Conservation (phyloP, 1,140 invertebrate genomes). For the Melitaea cinxia region DNA sequence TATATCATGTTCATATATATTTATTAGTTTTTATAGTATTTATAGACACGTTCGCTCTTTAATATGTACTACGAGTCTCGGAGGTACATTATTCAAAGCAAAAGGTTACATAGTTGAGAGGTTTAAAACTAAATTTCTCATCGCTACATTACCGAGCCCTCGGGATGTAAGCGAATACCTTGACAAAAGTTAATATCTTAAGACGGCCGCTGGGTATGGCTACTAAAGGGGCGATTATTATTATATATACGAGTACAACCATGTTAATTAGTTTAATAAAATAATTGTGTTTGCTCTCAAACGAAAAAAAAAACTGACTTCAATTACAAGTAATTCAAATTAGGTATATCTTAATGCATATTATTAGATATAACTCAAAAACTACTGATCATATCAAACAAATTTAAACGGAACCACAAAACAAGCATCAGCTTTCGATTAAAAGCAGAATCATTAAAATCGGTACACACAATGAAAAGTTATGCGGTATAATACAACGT, state of each 20-base stretch:
- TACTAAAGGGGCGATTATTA: slow-evolving; percentile 35
- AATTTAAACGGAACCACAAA: too few relatives aligned
- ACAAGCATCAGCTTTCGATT: too few relatives aligned
- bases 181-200: slow-evolving; percentile 68
- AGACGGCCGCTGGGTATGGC: slow-evolving; percentile 44
- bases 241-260: not conserved
- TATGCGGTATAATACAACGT: too few relatives aligned
- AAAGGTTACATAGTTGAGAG: slow-evolving; percentile 49
- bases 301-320: too few relatives aligned
- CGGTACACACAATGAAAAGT: too few relatives aligned
- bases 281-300: too few relatives aligned
- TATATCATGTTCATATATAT: not conserved
- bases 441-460: too few relatives aligned
- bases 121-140: slow-evolving; percentile 58
- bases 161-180: slow-evolving; percentile 64
- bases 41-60: slow-evolving; percentile 1
- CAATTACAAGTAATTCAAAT: too few relatives aligned
- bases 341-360: too few relatives aligned
- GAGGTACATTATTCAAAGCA: slow-evolving; percentile 39
- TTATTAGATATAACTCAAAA: too few relatives aligned
- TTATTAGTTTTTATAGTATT: not conserved
- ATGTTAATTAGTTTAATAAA: too few relatives aligned
- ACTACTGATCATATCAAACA: too few relatives aligned
- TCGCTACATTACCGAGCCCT: slow-evolving; percentile 57
- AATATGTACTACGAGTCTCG: not conserved